Evolutionary conservation across 2,797 vertebrate genomes (phyloP), one percentile per base, ranked within the genome.

Genomic region (Gymnodraco acuticeps): DNA sequence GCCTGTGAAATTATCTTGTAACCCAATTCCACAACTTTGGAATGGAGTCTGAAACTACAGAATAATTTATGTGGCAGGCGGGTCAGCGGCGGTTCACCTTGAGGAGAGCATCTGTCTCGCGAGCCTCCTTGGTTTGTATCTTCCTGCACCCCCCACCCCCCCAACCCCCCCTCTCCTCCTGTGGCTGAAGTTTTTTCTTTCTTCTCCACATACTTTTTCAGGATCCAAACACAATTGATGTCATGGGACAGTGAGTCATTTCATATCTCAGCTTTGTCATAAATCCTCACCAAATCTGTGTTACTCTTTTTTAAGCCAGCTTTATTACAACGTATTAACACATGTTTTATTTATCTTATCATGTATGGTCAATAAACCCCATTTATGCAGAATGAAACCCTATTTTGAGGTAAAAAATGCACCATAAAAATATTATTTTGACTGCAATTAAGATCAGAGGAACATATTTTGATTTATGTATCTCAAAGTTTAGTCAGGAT

Each of bases 1-100:
- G 93, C 93, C 94, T 96, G 95, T 96, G 95, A 95, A 95, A 95
- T 95, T 93, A 96, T 95, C 92, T 93, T 91, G 91, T 95, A 94
- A 96, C 95, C 94, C 94, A 95, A 94, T 95, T 96, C 94, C 94
- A 88, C 92, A 93, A 94, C 89, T 95, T 95, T 95, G 93, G 93
- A 94, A 94, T 90, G 80, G 91, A 93, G 92, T 95, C 92, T 93
- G 90, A 95, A 94, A 95, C 91, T 93, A 94, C 92, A 89, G 93
- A 93, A 95, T 94, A 91, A 95, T 94, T 95, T 90, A 91, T 94
- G 91, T 92, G 91, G 91, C 93, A 94, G 91, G 86, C 89, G 75
- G 94, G 94, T 95, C 94, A 95, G 90, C 63, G 65, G 81, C 69
- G 92, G 88, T 90, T 94, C 92, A 95, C 93, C 93, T 94, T 94